Base-by-base conservation (phyloP, 2,113 vertebrate genomes). In the Corydoras sp. region DNA sequence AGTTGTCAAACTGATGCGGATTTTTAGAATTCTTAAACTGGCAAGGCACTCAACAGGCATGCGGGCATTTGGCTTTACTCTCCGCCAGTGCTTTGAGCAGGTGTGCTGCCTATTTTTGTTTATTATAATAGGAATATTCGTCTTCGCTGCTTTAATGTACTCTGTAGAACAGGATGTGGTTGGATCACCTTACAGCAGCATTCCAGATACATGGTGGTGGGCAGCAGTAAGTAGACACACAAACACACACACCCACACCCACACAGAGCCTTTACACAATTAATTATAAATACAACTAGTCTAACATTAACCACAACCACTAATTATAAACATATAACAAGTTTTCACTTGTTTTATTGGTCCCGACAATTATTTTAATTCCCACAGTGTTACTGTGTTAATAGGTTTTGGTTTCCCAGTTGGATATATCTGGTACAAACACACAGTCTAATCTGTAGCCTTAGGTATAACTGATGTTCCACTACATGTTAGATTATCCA, bases 141-240 rank as follows among this genome's bases (percentile, higher is more conserved):
- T 89, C 65, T 96, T 96, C 86, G 95, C 94, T 0, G 93, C 94
- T 30, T 88, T 96, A 60, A 91, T 96, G 92, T 90, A 93, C 81
- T 94, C 92, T 0, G 94, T 92, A 79, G 94, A 96, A 80, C 90
- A 92, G 0, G 93, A 95, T 24, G 87, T 92, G 65, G 90, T 87
- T 0, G 92, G 91, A 54, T 93, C 93, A 0, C 92, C 90, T 0
- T 95, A 95, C 87, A 93, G 90, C 88, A 96, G 94, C 66, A 96
- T 96, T 63, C 93, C 94, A n/a, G 86, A 85, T 0, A 84, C 93
- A 0, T 95, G 93, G 94, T 96, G 92, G 94, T 96, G 93, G 94
- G 94, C 94, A 31, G 93, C 94, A 75, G 94, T 96, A 85, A 93
- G 94, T 81, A 18, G 1, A 15, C 14, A 56, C 9, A n/a, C 50